Percentiles rank a stretch among this genome's conserved stretches.
These are phyloP conservation scores for Drosophila aff. DNA, from an alignment of 1,140 invertebrate species.

Conservation along the genomic window DNA sequence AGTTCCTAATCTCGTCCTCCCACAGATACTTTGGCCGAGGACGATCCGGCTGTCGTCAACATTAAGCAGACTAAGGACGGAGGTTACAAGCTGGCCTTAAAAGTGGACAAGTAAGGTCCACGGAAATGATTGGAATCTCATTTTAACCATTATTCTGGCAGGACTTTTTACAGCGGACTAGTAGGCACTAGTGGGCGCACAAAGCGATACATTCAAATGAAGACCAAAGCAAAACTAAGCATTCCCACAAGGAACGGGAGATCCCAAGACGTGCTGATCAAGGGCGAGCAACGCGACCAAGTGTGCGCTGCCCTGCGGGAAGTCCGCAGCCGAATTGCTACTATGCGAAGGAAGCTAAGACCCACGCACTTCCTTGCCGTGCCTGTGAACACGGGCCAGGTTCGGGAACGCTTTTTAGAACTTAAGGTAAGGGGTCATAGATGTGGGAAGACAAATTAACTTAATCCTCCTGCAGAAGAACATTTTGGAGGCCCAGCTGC, in stretches of 20 bases:
- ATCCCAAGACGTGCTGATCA: constrained; percentile 50
- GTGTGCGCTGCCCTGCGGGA: constrained; percentile 64
- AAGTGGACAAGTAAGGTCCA: constrained; percentile 44
- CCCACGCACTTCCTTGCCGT: constrained; percentile 77
- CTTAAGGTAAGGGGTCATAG: constrained; percentile 40
- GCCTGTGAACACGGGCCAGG: constrained; percentile 53
- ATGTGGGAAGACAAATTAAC: too few relatives aligned
- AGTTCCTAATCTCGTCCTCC: not conserved
- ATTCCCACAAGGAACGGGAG: constrained; percentile 86
- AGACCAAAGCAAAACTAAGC: constrained; percentile 88
- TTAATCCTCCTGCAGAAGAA: constrained; percentile 24
- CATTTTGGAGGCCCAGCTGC: constrained; percentile 62
- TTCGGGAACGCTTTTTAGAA: constrained; percentile 48
- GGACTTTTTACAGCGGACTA: constrained; percentile 86
- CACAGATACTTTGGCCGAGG: constrained; percentile 12
- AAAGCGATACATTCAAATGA: constrained; percentile 88
- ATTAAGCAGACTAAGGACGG: constrained; percentile 52
- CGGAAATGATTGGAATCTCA: not conserved
- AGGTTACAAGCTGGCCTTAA: constrained; percentile 50
- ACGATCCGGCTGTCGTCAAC: constrained; percentile 36
- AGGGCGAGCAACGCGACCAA: constrained; percentile 55
- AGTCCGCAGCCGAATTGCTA: constrained; percentile 51
- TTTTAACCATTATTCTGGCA: constrained; percentile 41
- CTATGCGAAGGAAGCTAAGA: constrained; percentile 65
- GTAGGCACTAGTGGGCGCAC: constrained; percentile 89